These are phyloP conservation scores for Pipistrellus nathusii DNA, from an alignment of 2,797 vertebrate species.

Conservation along the genomic window DNA sequence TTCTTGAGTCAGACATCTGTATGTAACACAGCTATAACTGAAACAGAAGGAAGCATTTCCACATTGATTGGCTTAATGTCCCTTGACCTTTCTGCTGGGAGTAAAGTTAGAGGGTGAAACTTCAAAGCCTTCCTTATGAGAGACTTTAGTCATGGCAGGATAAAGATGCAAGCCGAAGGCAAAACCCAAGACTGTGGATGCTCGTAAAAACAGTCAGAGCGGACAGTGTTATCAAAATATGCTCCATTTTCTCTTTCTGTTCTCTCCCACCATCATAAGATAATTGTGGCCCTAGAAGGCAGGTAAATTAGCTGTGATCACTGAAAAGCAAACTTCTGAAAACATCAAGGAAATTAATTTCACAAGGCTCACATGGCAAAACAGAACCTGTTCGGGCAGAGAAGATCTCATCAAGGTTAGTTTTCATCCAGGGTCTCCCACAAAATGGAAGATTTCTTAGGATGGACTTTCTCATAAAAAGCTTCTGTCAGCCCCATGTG, in stretches of 20 bases:
- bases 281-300: not conserved
- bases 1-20: not conserved
- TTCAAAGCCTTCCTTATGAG: constrained; percentile 1
- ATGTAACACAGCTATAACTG: not conserved
- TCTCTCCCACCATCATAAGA: not conserved
- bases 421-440: constrained; percentile 27
- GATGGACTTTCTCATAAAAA: constrained; percentile 24
- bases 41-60: constrained; percentile 48
- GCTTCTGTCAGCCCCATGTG: not conserved
- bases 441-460: constrained; percentile 59
- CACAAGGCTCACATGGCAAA: not conserved
- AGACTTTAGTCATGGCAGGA: not conserved
- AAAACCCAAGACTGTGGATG: not conserved
- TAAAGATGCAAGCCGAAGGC: constrained; percentile 57
- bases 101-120: constrained; percentile 7
- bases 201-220: not conserved
- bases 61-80: constrained; percentile 43
- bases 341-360: constrained; percentile 24
- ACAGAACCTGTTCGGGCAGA: not conserved
- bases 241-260: not conserved
- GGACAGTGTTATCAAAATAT: constrained; percentile 22
- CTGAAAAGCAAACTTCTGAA: constrained; percentile 56
- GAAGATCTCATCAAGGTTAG: not conserved
- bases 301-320: constrained; percentile 3
- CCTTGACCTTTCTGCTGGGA: constrained; percentile 23